These are phyloP conservation scores for Pampus argenteus DNA, from an alignment of 2,797 vertebrate species.

Conservation along the genomic window DNA sequence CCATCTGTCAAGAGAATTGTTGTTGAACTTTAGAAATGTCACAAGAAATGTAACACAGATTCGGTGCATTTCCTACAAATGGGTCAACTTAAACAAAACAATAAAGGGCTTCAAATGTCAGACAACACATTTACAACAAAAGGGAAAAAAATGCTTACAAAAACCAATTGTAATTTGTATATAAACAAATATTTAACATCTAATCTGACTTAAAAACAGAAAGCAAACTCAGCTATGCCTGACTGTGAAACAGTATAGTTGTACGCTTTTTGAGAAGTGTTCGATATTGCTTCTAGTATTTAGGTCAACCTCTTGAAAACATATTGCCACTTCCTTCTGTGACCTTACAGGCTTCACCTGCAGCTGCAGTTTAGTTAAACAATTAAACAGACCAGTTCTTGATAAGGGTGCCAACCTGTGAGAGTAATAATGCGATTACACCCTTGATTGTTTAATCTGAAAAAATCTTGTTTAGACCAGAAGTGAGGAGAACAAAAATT, in stretches of 20 bases:
- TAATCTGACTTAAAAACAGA: no score
- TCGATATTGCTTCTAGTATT: background rate
- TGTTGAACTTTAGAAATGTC: constrained; percentile 61
- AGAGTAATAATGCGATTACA: constrained; percentile 15
- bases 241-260: background rate
- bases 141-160: background rate
- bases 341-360: constrained; percentile 35
- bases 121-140: constrained; percentile 2
- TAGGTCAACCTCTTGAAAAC: constrained; percentile 25
- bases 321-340: background rate
- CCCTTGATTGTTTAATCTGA: background rate
- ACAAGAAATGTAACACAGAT: constrained; percentile 12
- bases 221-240: background rate
- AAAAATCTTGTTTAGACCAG: background rate
- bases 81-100: constrained; percentile 6
- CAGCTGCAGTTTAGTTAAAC: constrained; percentile 5
- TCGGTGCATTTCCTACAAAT: constrained; percentile 2
- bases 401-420: constrained; percentile 16
- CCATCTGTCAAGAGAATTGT: constrained; percentile 53
- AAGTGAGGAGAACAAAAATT: no score
- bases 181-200: no score
- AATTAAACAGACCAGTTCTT: constrained; percentile 32
- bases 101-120: constrained; percentile 17
- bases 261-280: constrained; percentile 3
- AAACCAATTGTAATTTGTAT: background rate